Base-by-base conservation (phyloP, 2,113 vertebrate species). In the Rhynchomys soricoides region DNA sequence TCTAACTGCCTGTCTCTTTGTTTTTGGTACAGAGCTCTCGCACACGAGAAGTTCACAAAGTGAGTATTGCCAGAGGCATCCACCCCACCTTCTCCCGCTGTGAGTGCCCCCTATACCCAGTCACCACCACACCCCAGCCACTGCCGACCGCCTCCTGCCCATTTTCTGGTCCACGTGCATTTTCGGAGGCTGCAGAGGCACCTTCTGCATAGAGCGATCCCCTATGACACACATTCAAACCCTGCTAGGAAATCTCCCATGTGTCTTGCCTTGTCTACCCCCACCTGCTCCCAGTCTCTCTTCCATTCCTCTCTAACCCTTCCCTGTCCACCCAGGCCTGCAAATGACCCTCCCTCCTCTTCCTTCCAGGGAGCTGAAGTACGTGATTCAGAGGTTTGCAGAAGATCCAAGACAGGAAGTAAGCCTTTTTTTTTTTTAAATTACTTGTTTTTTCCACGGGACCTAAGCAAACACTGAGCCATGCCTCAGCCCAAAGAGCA, bases 41-140 rank as follows among this genome's bases (percentile, higher is more conserved):
- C 99, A 91, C 99, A 99, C 34, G 99, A 99, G 98, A 99, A 99
- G 97, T 99, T 99, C 98, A 99, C 99, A 96, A 99, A 99, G 99
- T 99, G 99, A 99, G 99, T 99, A 91, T 90, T 90, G 31, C 70
- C 10, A 50, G 37, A 66, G 4, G 0, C 3, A 0, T 62, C 94
- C 73, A 5, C 8, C 0, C 13, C 64, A 1, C 91, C 81, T 43
- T 21, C 66, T n/a, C 19, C 50, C 1, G 1, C 34, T 0, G 0
- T 0, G 0, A 1, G 4, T 0, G 16, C 8, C 43, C 85, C n/a
- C 78, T 31, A 45, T 45, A 11, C n/a, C 2, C 34, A 1, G 13
- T 29, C 79, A 50, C 37, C 62, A 0, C 79, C 88, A 64, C 52
- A 48, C 26, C 21, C 66, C 50, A 50, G 64, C 40, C 0, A 0